Conservation (phyloP, 2,888 invertebrate genomes). For the Adineta ricciae region DNA sequence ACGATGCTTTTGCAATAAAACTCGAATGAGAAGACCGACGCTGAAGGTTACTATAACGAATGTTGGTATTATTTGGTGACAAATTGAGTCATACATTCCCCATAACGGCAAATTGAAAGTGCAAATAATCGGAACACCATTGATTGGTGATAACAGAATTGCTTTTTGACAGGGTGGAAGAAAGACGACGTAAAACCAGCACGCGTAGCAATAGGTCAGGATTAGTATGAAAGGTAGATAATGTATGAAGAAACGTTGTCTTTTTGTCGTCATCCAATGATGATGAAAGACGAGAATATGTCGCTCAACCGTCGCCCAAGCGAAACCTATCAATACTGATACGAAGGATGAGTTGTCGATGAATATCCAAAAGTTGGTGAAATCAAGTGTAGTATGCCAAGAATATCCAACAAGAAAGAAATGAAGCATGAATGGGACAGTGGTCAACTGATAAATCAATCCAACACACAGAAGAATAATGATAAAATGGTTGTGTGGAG, state of each 20-base stretch:
- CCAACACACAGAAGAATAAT: not conserved
- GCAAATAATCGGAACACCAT: not conserved
- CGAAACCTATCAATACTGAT: not conserved
- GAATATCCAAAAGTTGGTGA: not conserved
- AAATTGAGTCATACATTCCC: not conserved
- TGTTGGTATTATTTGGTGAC: not conserved
- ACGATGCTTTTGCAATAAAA: not conserved
- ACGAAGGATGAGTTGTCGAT: not conserved
- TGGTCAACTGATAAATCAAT: not conserved
- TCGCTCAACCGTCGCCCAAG: not conserved
- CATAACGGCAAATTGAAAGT: accelerated
- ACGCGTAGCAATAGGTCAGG: not conserved
- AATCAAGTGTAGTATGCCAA: not conserved
- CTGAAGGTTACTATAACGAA: not conserved
- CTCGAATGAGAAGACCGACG: not conserved
- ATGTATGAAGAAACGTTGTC: not conserved
- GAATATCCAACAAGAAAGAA: not conserved
- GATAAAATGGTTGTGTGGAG: not conserved
- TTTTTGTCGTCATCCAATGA: not conserved
- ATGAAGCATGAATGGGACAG: not conserved
- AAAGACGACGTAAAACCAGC: not conserved
- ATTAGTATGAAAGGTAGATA: not conserved
- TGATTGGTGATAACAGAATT: not conserved
- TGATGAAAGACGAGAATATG: not conserved
- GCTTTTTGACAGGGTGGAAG: not conserved